Base-by-base conservation (phyloP, 2,113 vertebrate genomes). In the Hypanus sabinus region DNA sequence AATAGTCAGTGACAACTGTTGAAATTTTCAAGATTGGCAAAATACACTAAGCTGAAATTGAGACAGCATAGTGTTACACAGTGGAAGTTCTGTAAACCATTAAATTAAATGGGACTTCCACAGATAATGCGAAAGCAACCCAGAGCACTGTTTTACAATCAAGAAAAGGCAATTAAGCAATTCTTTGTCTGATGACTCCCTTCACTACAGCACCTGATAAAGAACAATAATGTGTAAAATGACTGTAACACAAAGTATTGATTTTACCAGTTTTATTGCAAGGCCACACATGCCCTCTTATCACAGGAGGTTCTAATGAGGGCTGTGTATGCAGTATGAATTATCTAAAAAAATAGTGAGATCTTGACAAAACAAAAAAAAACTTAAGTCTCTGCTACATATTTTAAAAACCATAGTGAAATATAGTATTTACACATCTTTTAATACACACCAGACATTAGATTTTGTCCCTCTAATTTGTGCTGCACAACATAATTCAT, bases 281-380 rank as follows among this genome's bases (percentile, higher is more conserved):
- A 95, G 94, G 94, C 71, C 94, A 94, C 92, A 94, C 65, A 60
- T 24, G 60, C 68, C 94, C 80, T 87, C n/a, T 93, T 85, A 94
- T 20, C 62, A 94, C 79, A 95, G 75, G 83, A 79, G 87, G 87
- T 55, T 80, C 76, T 88, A 91, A 80, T 38, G 60, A 94, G 60
- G 30, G 62, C 57, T 77, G 36, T 94, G 70, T 71, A 70, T 94
- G 77, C 91, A 94, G 91, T 94, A 75, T 46, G 93, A 24, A 5
- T 94, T 94, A 60, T 90, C 76, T 94, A 95, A 91, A 95, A 95
- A 95, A 95, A 94, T 94, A 95, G 92, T 95, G 79, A 92, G 55
- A 76, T 91, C 85, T 93, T 94, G 33, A 30, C 73, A 94, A 94
- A 85, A 73, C 16, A 68, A 71, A 81, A 95, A 76, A 79, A 85